phyloP scores from a whole-genome alignment of 2,113 vertebrate genomes.

The Megaceryle maxima region DNA sequence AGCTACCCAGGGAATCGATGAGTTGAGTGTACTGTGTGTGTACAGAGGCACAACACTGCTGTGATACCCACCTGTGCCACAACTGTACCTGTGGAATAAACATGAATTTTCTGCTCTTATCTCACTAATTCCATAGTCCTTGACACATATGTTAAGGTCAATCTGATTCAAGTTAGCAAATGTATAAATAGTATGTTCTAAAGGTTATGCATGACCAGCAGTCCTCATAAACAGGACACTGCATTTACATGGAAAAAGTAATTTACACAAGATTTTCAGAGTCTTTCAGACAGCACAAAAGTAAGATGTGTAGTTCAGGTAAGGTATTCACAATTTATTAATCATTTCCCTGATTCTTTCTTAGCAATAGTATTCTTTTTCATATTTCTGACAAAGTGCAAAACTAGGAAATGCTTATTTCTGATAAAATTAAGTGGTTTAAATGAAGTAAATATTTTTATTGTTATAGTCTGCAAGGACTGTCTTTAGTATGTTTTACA shows the following conservation, averaged over 20 bases:
- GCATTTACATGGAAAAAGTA: not conserved
- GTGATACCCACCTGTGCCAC: not conserved
- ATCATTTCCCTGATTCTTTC: not conserved
- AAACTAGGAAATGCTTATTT: not conserved
- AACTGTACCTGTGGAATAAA: not conserved
- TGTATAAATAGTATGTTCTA: not conserved
- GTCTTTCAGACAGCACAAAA: not conserved
- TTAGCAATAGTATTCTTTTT: not conserved
- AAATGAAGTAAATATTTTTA: not conserved
- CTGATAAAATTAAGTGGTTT: not conserved
- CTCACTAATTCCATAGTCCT: not conserved
- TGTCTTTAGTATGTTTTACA: not conserved
- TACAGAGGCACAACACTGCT: rapidly evolving
- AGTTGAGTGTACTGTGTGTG: not conserved
- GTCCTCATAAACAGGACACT: not conserved
- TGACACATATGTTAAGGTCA: not conserved
- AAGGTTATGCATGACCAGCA: not conserved
- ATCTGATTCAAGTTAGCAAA: not conserved
- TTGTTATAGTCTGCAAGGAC: not conserved
- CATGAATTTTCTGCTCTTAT: not conserved
- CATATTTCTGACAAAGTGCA: not conserved
- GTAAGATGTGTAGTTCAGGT: not conserved
- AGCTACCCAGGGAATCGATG: not conserved
- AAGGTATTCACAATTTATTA: not conserved
- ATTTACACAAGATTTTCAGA: not conserved